Evolutionary conservation across 1,140 invertebrate species (phyloP), one percentile per base, ranked within the genome.

Genomic region (Meloidogyne exigua): DNA sequence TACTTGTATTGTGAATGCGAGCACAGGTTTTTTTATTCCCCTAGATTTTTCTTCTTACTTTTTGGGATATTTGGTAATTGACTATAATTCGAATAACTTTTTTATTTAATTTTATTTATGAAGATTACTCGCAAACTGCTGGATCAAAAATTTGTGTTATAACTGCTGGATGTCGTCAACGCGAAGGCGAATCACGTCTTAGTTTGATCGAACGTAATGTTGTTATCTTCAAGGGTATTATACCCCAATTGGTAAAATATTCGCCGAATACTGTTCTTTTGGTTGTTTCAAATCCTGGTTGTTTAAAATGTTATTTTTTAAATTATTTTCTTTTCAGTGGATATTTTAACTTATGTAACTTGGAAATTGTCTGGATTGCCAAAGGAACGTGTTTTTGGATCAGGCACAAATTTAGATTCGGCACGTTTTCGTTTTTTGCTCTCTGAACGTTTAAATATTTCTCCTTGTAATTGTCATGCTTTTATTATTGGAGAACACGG

Each of bases 301-400:
- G 70, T 75, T 72, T 57, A 36, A 68, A 42, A 44, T 68, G 7
- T 7, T n/a, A n/a, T 57, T n/a, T n/a, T 57, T 21, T 18, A 2
- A 21, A 75, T 28, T 62, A n/a, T 49, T 72, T 68, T 75, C 32
- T 67, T 78, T 85, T 78, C 67, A 67, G 93, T 94, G 9, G 94
- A 95, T 85, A 92, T 95, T 80, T 88, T 95, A 76, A 94, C 93
- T 7, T 95, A 94, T 84, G 93, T 95, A n/a, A 92, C 93, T 3
- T 95, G 94, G 94, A 95, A 94, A 87, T 85, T 95, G 36, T 94
- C 93, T 77, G 93, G 94, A 2, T 89, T 95, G 77, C 93, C 94
- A 42, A 92, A 92, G 83, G 91, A 94, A 84, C 91, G 92, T 49
- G 92, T 95, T 11, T 92, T 95, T 83, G 94, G 94, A 23, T 93